These are phyloP conservation scores for Tamias sibiricus DNA, from an alignment of 2,113 vertebrate genomes.

Conservation along the genomic window DNA sequence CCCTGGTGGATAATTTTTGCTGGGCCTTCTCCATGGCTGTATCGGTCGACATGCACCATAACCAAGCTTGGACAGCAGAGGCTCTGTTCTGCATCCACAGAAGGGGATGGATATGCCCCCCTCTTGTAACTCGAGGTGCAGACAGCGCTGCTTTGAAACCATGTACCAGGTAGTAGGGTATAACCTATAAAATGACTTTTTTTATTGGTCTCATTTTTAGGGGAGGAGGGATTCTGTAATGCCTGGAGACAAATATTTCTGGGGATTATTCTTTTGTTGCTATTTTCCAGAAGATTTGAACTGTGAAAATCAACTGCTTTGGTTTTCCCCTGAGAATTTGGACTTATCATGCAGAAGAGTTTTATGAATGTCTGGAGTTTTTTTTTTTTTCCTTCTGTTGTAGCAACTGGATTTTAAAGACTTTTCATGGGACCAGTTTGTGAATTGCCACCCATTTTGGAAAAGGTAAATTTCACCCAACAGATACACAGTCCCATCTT, in stretches of 20 bases:
- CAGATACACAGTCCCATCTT: not conserved
- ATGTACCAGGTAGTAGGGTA: too few relatives aligned
- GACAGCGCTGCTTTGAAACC: not conserved
- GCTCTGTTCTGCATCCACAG: rapidly evolving
- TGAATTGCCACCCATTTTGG: not conserved
- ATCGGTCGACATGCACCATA: not conserved
- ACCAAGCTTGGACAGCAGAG: not conserved
- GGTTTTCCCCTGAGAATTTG: not conserved
- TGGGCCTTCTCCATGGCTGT: not conserved
- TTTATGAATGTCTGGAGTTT: not conserved
- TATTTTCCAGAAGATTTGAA: slow-evolving; percentile 15
- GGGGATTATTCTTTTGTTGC: not conserved
- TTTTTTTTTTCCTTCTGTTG: slow-evolving; percentile 40
- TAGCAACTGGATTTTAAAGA: slow-evolving; percentile 25
- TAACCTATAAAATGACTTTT: not conserved
- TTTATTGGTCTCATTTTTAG: not conserved
- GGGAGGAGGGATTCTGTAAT: not conserved
- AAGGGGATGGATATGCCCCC: rapidly evolving
- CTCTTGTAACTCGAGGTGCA: not conserved
- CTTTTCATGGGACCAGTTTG: not conserved
- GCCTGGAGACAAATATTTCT: not conserved
- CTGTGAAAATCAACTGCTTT: not conserved
- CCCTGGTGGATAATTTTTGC: slow-evolving; percentile 57
- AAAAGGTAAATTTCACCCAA: slow-evolving; percentile 10
- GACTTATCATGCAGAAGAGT: not conserved